Base-by-base conservation (phyloP, 2,888 invertebrate species). In the Eupithecia dodoneata region DNA sequence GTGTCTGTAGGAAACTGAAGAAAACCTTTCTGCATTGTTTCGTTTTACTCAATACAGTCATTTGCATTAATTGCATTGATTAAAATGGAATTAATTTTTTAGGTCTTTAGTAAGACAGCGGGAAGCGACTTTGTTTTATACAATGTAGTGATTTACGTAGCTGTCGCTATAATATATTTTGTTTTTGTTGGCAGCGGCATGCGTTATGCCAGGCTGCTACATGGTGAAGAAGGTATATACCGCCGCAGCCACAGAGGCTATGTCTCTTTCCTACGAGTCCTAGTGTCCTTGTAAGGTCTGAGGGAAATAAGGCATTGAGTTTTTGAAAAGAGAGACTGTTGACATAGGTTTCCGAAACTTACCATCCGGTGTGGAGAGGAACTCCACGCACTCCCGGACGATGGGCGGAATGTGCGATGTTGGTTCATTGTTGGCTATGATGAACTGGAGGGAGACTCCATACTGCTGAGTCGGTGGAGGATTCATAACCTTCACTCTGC, bases 381-480 rank as follows among this genome's bases (percentile, higher is more conserved):
- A 99, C 88, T 98, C 98, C 70, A 99, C 97, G 88, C 99, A 99
- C 85, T 98, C 97, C 83, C 97, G 96, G 49, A 99, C 98, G 75
- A 99, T 97, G 0, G 99, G 99, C 71, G 99, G 99, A 87, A 99
- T 98, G 7, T 97, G 30, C 45, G 18, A 12, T 13, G 42, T 3
- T 12, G 30, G 3, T 4, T 96, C 92, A 89, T 99, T 98, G 90
- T 99, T 97, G 80, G 98, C 97, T 88, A 98, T 98, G 80, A 99
- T 99, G 90, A 98, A 98, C 87, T 97, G 97, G 76, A 99, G 95
- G 4, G 98, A 97, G 2, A 99, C 99, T 45, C 99, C 99, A 93
- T 99, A 99, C 93, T 99, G 99, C 89, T 99, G 98, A 7, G 98
- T 98, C 63, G 96, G 95, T 70, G 91, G 93, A 59, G 95, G 91